Base-by-base conservation (phyloP, 1,140 invertebrate genomes). In the Fopius arisanus region DNA sequence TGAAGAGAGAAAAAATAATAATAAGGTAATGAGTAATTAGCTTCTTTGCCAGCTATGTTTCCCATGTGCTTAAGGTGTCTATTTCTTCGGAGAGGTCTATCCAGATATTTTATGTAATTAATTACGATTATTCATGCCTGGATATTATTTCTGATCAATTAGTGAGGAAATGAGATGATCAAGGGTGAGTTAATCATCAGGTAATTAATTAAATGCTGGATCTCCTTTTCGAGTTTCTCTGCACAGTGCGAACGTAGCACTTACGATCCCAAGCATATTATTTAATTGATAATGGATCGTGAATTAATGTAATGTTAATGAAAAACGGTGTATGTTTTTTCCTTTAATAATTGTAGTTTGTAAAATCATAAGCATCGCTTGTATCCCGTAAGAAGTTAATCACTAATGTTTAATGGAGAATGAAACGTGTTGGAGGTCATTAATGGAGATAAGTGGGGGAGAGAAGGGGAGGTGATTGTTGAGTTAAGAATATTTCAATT, bases 331-430 rank as follows among this genome's bases (percentile, higher is more conserved):
- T 85, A 82, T 82, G 80, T 84, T 85, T 84, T 81, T 86, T 79
- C 78, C 79, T 85, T 86, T 84, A 86, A 79, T 81, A 73, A 84
- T 78, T 72, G 74, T 86, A 86, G 81, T 76, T 82, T 78, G 83
- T 83, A 84, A 82, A 83, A 73, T 81, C 80, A 87, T 87, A 87
- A 87, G 82, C 81, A 84, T 86, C 81, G 81, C 77, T 73, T 85
- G 77, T 83, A 84, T 59, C 74, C 75, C 79, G 78, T 86, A 86
- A 83, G 80, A 12, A 59, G 3, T 81, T 83, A 83, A 81, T 82
- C 74, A 54, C 80, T 82, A 71, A 74, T 81, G 19, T 6, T 59
- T 59, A 59, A 59, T 59, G 54, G 23, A 59, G 23, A 59, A 59
- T 59, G 54, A 59, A 59, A 59, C 6, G 10, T 59, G 54, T 59